Conservation (phyloP, 1,140 invertebrate genomes). For the Palaemon carinicauda region DNA sequence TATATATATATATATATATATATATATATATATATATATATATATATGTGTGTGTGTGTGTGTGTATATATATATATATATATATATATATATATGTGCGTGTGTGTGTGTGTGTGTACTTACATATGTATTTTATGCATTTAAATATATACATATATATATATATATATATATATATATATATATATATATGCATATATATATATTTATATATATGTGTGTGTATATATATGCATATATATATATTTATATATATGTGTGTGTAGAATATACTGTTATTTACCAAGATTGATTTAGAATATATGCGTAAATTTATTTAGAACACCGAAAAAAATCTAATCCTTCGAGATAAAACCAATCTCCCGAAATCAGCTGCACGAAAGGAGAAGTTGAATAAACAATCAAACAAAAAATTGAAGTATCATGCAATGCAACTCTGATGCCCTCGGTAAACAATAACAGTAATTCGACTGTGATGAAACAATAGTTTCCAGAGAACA, state of each 20-base stretch:
- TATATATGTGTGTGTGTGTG: background rate
- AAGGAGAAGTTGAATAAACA: too few relatives aligned
- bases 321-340: too few relatives aligned
- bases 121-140: background rate
- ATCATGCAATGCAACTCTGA: too few relatives aligned
- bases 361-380: too few relatives aligned
- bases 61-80: background rate
- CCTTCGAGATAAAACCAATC: too few relatives aligned
- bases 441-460: too few relatives aligned
- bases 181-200: background rate
- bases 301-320: background rate
- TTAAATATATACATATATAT: background rate
- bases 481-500: too few relatives aligned
- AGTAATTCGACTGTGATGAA: too few relatives aligned
- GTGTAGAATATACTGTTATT: too few relatives aligned
- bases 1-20: background rate
- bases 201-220: background rate
- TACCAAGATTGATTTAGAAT: background rate
- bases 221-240: background rate
- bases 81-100: background rate
- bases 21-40: background rate
- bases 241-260: background rate
- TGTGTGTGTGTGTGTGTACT: background rate
- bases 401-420: too few relatives aligned
- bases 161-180: background rate